A percentile compares a stretch with the other conserved stretches of the same genome.
Evolutionary conservation across 2,113 vertebrate genomes (phyloP).

Genomic region (Pteronura brasiliensis): DNA sequence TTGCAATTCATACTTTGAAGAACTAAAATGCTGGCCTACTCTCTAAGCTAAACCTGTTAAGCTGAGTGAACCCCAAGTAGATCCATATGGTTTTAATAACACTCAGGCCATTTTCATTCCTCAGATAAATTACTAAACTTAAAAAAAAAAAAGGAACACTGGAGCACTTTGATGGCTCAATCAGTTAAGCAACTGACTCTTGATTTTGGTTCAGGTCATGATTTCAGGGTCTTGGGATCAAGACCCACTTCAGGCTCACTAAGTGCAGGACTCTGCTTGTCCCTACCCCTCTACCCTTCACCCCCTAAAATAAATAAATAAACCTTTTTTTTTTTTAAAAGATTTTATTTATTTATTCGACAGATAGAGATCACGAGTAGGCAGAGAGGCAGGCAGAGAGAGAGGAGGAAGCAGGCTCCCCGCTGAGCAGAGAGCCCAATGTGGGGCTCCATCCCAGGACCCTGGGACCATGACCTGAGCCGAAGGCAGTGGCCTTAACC

Average conservation of each 20-base stretch:
- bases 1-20: not conserved
- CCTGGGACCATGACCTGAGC: too few species aligned
- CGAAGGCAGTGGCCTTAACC: too few species aligned
- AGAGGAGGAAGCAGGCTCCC: too few species aligned
- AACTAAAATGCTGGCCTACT: not conserved
- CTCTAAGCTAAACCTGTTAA: not conserved
- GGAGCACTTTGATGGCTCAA: not conserved
- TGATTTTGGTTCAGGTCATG: not conserved
- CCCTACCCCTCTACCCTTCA: not conserved
- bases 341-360: too few species aligned
- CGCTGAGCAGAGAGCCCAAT: too few species aligned
- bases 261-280: not conserved
- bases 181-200: not conserved
- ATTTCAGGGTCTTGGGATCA: not conserved
- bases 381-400: too few species aligned
- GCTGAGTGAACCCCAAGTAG: not conserved
- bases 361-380: too few species aligned
- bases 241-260: not conserved
- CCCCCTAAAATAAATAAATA: not conserved
- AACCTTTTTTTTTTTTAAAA: not conserved
- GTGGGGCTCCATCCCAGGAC: too few species aligned
- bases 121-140: slow-evolving; percentile 60
- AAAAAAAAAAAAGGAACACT: not conserved
- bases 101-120: slow-evolving; percentile 38
- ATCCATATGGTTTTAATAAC: not conserved